A percentile compares a stretch with the other conserved stretches of the same genome.
Evolutionary conservation across 2,113 vertebrate species (phyloP).

Genomic region (Coracopsis vasa): DNA sequence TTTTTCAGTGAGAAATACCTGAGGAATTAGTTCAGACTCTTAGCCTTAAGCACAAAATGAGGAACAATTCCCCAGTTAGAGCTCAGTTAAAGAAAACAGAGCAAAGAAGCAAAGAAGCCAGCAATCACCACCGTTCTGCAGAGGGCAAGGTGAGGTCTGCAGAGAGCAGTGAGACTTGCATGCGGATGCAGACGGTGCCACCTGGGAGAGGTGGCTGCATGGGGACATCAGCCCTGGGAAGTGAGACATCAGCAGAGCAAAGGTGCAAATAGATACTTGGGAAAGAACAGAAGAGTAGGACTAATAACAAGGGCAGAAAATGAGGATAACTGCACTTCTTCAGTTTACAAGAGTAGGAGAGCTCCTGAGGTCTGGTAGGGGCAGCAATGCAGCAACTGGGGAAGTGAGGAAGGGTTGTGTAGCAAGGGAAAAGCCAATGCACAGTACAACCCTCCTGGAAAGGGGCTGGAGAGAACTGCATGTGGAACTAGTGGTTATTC

Average conservation of each 20-base stretch:
- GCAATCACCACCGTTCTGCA: rapidly evolving
- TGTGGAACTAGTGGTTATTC: neutral
- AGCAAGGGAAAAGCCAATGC: neutral
- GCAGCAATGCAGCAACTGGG: rapidly evolving
- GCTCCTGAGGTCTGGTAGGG: neutral
- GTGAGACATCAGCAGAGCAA: neutral
- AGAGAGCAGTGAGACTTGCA: rapidly evolving
- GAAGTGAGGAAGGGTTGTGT: neutral
- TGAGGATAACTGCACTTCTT: neutral
- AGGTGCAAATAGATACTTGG: neutral
- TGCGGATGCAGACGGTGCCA: rapidly evolving
- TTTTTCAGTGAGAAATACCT: neutral
- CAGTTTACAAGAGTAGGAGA: neutral
- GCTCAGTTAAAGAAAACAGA: neutral
- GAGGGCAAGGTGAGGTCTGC: neutral
- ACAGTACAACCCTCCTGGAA: neutral
- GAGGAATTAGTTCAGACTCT: neutral
- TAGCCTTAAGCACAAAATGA: neutral
- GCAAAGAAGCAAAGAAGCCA: neutral
- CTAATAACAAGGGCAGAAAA: neutral
- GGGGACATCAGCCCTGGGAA: rapidly evolving
- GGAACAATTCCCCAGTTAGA: neutral
- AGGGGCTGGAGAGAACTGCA: neutral
- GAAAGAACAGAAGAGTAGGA: too few relatives aligned
- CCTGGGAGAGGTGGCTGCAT: rapidly evolving